Evolutionary conservation across 2,113 vertebrate genomes (phyloP), one percentile per base, ranked within the genome.

Genomic region (Lasiurus borealis): DNA sequence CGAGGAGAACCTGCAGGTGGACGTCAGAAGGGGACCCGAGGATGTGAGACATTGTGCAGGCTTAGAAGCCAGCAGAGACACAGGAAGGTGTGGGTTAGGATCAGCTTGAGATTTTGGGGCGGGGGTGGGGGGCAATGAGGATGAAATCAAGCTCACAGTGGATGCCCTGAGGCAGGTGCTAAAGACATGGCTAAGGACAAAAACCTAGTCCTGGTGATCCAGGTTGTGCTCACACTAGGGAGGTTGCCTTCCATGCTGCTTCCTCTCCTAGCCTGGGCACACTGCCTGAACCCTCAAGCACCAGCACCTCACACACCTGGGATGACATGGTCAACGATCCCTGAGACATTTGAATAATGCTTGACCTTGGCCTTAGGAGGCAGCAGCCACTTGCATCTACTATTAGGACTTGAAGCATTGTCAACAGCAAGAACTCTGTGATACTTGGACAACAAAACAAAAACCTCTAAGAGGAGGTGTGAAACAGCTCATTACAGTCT

Each of bases 11-110:
- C 40, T 7, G 2, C 15, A 27, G 16, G 8, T 6, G 9, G 13
- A 46, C 2, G 3, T 52, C 69, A 77, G 48, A n/a, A 54, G 46
- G 18, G 13, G 27, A 16, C 4, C 93, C 5, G 3, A n/a, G 85
- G n/a, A 15, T 3, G 1, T 0, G 31, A 59, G 8, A 13, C 25
- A 12, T 0, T 1, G 11, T 0, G 2, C 5, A 44, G 40, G 27
- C 66, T 59, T 27, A 27, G 21, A 52, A 15, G 59, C 36, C 7
- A 3, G 8, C 12, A 6, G 31, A 31, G 16, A 66, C 27, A 3
- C n/a, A 1, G 4, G 6, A 10, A 10, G 0, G 1, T 0, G 0
- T 1, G 21, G 10, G 3, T n/a, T 11, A 16, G 48, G 11, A 11
- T n/a, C 4, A 0, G 54, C 27, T n/a, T 15, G 54, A 44, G 15